Evolutionary conservation across 2,113 vertebrate genomes (phyloP).

Genomic region (Hyaena hyaena): DNA sequence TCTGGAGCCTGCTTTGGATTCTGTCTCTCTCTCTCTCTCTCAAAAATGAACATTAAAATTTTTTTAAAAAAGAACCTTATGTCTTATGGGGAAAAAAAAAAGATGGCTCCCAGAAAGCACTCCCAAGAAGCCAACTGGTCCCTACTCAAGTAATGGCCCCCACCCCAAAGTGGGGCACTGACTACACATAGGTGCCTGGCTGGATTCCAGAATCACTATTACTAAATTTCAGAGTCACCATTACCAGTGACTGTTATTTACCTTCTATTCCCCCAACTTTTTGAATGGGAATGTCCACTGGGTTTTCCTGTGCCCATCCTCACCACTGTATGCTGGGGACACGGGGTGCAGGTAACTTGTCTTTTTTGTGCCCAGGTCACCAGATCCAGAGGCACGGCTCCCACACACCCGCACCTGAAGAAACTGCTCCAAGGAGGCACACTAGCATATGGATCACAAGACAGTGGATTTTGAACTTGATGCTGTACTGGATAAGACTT

Average conservation of each 20-base stretch:
- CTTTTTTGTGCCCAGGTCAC: not conserved
- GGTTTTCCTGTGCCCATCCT: not conserved
- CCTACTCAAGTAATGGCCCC: not conserved
- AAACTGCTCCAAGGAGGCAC: not conserved
- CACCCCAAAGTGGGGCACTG: accelerated
- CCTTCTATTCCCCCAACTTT: not conserved
- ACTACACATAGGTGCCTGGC: too few species aligned
- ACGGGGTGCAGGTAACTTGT: not conserved
- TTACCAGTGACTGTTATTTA: not conserved
- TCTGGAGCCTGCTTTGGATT: too few species aligned
- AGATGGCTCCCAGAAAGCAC: not conserved
- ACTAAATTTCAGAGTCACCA: not conserved
- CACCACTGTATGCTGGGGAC: too few species aligned
- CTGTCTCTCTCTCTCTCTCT: too few species aligned
- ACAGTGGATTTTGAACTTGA: not conserved
- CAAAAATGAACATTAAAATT: too few species aligned
- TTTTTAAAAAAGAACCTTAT: not conserved
- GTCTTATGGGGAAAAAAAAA: not conserved
- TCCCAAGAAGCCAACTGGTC: not conserved
- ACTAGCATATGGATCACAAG: not conserved
- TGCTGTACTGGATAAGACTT: not conserved
- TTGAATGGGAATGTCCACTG: not conserved
- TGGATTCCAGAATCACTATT: not conserved
- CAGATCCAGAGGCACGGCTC: not conserved
- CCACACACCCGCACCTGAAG: not conserved